Percentiles rank a stretch among this genome's conserved stretches.
Evolutionary conservation across 2,888 invertebrate genomes (phyloP).

Genomic region (Nineta flava): DNA sequence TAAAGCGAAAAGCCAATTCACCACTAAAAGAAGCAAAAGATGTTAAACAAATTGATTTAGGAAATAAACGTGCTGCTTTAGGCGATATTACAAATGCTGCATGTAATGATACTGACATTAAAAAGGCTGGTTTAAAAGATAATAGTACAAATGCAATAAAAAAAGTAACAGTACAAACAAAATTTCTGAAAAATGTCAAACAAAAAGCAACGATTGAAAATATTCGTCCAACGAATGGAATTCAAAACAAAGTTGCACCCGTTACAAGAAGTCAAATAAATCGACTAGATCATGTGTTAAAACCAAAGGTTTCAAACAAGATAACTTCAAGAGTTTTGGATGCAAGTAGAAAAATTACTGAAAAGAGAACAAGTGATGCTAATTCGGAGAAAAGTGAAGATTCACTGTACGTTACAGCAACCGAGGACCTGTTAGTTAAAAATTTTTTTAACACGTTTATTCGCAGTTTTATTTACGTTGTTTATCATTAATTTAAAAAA

Average conservation of each 20-base stretch:
- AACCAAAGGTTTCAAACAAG: neutral
- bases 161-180: constrained; percentile 34
- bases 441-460: constrained; percentile 3
- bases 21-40: constrained; percentile 48
- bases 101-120: constrained; percentile 17
- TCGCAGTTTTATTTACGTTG: neutral
- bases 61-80: constrained; percentile 66
- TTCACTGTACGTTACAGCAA: constrained; percentile 59
- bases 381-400: constrained; percentile 53
- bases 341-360: constrained; percentile 24
- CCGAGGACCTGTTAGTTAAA: constrained; percentile 51
- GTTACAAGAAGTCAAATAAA: neutral
- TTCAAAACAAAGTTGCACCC: constrained; percentile 1
- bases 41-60: constrained; percentile 14
- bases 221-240: neutral
- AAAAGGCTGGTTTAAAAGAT: constrained; percentile 14
- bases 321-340: neutral
- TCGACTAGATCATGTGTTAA: neutral
- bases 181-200: constrained; percentile 33
- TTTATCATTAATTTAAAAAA: too few relatives aligned
- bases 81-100: constrained; percentile 71
- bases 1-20: constrained; percentile 71
- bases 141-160: constrained; percentile 30
- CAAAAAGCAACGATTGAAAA: neutral
- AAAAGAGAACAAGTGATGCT: constrained; percentile 46